A percentile compares a stretch with the other conserved stretches of the same genome.
Conservation (phyloP, 2,113 vertebrate species). For the Zapornia atra region DNA sequence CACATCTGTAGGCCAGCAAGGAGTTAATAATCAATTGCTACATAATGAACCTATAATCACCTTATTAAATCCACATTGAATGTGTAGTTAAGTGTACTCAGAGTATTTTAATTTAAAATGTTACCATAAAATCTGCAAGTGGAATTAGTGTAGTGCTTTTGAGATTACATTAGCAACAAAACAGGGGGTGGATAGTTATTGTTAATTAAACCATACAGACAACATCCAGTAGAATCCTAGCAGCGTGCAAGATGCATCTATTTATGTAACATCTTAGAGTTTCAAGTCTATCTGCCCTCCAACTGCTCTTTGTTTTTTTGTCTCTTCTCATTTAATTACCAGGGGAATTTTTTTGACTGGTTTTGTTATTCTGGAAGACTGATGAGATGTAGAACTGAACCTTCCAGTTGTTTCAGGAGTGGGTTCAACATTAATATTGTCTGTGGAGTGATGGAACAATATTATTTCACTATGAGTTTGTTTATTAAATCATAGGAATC, state of each 20-base stretch:
- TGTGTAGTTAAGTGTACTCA: constrained; percentile 12
- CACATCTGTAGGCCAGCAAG: background rate
- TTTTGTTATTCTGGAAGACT: background rate
- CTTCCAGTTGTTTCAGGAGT: background rate
- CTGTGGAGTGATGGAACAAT: background rate
- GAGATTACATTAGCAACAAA: constrained; percentile 35
- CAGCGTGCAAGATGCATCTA: rapidly evolving
- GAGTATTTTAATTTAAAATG: constrained; percentile 37
- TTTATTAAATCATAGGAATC: constrained; percentile 18
- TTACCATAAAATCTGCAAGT: constrained; percentile 51
- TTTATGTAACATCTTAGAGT: background rate
- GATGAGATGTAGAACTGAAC: background rate
- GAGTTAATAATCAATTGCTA: constrained; percentile 45
- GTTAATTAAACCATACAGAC: constrained; percentile 23
- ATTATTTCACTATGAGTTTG: constrained; percentile 33
- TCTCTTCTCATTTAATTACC: background rate
- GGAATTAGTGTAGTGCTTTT: constrained; percentile 19
- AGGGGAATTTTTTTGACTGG: background rate
- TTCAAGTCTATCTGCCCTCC: background rate
- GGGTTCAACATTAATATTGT: background rate
- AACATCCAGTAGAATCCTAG: constrained; percentile 1
- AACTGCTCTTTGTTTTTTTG: background rate
- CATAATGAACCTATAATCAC: constrained; percentile 14
- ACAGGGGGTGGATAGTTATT: constrained; percentile 9
- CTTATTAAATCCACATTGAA: constrained; percentile 18